phyloP scores from a whole-genome alignment of 2,797 vertebrate genomes.

The Spondyliosoma cantharus region DNA sequence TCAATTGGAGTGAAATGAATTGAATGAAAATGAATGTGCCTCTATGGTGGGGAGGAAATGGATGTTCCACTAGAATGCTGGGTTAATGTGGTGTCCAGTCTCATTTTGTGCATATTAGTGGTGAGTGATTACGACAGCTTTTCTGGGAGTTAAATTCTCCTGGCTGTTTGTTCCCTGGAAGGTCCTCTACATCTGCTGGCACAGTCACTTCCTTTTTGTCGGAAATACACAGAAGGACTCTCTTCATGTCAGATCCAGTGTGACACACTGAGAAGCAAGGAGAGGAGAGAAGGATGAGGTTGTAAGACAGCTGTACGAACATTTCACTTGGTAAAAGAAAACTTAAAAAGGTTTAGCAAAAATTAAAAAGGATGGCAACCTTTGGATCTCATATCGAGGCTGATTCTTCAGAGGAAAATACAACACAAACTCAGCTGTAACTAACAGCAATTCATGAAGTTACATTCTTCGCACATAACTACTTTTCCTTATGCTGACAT shows the following conservation, averaged over 20 bases:
- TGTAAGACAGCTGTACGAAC: not conserved
- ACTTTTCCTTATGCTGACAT: not conserved
- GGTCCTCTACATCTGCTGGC: conserved; percentile 52
- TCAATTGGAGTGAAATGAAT: conserved; percentile 24
- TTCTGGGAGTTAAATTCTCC: conserved; percentile 57
- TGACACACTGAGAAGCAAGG: not conserved
- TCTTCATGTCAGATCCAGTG: conserved; percentile 14
- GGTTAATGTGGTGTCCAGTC: conserved; percentile 67
- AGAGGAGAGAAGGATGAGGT: not conserved
- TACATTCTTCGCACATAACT: not conserved
- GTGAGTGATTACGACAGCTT: conserved; percentile 60
- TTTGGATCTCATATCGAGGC: not conserved
- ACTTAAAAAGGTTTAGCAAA: not conserved
- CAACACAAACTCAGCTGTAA: not conserved
- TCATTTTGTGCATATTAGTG: conserved; percentile 57
- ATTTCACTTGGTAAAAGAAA: not conserved
- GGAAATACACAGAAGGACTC: conserved; percentile 35
- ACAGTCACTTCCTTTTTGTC: conserved; percentile 36
- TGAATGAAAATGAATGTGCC: conserved; percentile 38
- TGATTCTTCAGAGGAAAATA: not conserved
- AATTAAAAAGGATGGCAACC: not conserved
- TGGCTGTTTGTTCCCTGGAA: conserved; percentile 52
- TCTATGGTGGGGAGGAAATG: conserved; percentile 31
- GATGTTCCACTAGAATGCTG: conserved; percentile 45
- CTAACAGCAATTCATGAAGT: too few species aligned